These are phyloP conservation scores for Anniella stebbinsi DNA, from an alignment of 2,797 vertebrate species.

Conservation along the genomic window DNA sequence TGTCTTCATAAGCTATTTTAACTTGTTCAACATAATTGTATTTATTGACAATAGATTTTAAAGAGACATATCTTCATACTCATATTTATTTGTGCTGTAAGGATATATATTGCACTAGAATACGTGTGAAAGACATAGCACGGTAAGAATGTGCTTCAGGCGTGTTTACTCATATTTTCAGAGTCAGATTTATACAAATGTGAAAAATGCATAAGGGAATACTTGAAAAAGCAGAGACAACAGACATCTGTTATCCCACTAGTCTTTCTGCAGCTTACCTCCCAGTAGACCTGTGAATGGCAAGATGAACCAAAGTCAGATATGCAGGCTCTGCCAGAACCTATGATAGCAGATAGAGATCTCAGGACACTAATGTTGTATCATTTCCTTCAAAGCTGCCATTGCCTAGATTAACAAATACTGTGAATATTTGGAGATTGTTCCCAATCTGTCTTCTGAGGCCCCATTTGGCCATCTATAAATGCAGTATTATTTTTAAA, in stretches of 20 bases:
- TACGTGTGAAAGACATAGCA: slow-evolving; percentile 54
- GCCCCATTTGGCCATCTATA: slow-evolving; percentile 18
- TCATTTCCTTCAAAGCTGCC: neutral
- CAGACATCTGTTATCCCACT: slow-evolving; percentile 28
- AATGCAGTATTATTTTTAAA: neutral
- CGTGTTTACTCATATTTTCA: slow-evolving; percentile 57
- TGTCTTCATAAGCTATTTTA: slow-evolving; percentile 66
- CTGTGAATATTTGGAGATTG: slow-evolving; percentile 33
- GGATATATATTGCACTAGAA: slow-evolving; percentile 50
- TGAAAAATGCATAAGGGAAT: slow-evolving; percentile 51
- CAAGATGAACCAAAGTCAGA: slow-evolving; percentile 24
- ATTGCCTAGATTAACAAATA: slow-evolving; percentile 37
- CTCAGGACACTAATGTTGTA: neutral
- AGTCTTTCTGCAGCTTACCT: slow-evolving; percentile 35
- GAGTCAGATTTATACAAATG: slow-evolving; percentile 48
- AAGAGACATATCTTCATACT: slow-evolving; percentile 63
- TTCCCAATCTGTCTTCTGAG: slow-evolving; percentile 21
- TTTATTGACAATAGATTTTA: slow-evolving; percentile 66
- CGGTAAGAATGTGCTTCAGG: slow-evolving; percentile 52
- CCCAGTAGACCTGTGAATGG: slow-evolving; percentile 24
- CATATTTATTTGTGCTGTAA: slow-evolving; percentile 51
- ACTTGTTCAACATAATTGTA: slow-evolving; percentile 63
- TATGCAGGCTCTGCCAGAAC: slow-evolving; percentile 9
- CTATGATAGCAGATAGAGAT: slow-evolving; percentile 29
- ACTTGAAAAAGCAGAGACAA: slow-evolving; percentile 31